A percentile compares a stretch with the other conserved stretches of the same genome.
phyloP scores from a whole-genome alignment of 2,888 invertebrate species.

The Temnothorax unifasciatus region DNA sequence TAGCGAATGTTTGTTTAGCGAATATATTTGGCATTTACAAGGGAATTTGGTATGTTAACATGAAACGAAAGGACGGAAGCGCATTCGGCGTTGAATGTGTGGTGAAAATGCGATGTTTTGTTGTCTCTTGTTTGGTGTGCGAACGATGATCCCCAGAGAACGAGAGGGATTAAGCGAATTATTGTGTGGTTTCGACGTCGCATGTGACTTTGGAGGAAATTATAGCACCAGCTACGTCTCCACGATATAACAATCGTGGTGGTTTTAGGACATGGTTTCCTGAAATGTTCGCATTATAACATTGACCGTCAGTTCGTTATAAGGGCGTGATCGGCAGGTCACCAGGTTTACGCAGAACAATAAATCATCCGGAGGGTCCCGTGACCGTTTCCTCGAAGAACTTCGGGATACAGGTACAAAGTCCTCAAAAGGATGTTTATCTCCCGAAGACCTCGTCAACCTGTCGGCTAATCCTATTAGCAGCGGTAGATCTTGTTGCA shows the following conservation, averaged over 20 bases:
- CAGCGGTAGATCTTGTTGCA: slow-evolving; percentile 72
- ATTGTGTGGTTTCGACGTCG: slow-evolving; percentile 68
- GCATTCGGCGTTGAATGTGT: not conserved
- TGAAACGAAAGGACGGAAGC: not conserved
- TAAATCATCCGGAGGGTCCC: slow-evolving; percentile 77
- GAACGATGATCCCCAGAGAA: slow-evolving; percentile 39
- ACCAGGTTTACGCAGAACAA: slow-evolving; percentile 78
- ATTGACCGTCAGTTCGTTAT: slow-evolving; percentile 59
- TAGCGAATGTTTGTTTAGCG: no score
- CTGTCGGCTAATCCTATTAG: slow-evolving; percentile 83
- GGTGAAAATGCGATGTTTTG: slow-evolving; percentile 18
- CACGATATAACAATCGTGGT: not conserved
- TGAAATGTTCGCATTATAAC: slow-evolving; percentile 58
- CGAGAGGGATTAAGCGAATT: slow-evolving; percentile 72
- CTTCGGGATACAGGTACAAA: slow-evolving; percentile 70
- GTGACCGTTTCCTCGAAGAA: slow-evolving; percentile 18
- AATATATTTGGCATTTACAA: not conserved
- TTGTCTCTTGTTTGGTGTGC: slow-evolving; percentile 32
- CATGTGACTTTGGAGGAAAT: slow-evolving; percentile 53
- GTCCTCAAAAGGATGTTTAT: slow-evolving; percentile 72
- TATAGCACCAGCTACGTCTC: slow-evolving; percentile 41
- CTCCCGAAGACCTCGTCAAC: slow-evolving; percentile 75
- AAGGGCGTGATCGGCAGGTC: slow-evolving; percentile 80
- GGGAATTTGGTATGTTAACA: slow-evolving; percentile 5
- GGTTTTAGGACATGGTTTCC: slow-evolving; percentile 35